Evolutionary conservation across 1,140 invertebrate species (phyloP), one percentile per base, ranked within the genome.

Genomic region (Periplaneta americana): DNA sequence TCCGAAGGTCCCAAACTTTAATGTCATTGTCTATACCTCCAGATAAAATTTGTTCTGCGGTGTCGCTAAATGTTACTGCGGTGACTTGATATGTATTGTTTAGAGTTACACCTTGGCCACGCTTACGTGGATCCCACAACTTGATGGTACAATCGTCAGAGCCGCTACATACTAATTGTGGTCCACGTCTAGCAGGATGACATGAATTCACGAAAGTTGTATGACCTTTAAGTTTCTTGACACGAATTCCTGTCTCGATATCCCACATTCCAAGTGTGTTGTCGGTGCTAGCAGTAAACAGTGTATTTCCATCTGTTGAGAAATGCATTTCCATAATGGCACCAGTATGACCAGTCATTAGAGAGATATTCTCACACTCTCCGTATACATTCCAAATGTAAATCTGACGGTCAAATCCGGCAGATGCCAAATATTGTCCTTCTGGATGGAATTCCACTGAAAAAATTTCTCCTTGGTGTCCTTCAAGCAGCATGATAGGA

Each of bases 341-440:
- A n/a, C 98, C 98, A 28, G 94, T 96, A 88, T 99, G 99, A 0
- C 98, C 98, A 78, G 93, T 92, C 91, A 99, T 92, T 13, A 95
- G 92, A 84, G 96, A 96, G 83, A 98, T 94, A 88, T 99, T 99
- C 85, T 99, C 98, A 90, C 98, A 99, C 86, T 99, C 98, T 8
- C 97, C 98, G 88, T 98, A 98, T 4, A 98, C 96, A 88, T 96
- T 98, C 99, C 99, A 99, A 84, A 99, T 91, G 98, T 98, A 97
- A 83, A 99, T 98, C 89, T 97, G 94, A 87, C 98, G 90, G 87
- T 99, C 99, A 88, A 97, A 98, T n/a, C 98, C 99, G 39, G 96
- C 94, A 0, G 98, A 98, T 13, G 97, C 97, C 32, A 99, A 88
- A 86, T 98, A 94, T 84, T 96, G 93, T 33, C 98, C 98, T 88